Percentiles rank a stretch among this genome's conserved stretches.
phyloP scores from a whole-genome alignment of 2,888 invertebrate species.

The Pheosia tremula region DNA sequence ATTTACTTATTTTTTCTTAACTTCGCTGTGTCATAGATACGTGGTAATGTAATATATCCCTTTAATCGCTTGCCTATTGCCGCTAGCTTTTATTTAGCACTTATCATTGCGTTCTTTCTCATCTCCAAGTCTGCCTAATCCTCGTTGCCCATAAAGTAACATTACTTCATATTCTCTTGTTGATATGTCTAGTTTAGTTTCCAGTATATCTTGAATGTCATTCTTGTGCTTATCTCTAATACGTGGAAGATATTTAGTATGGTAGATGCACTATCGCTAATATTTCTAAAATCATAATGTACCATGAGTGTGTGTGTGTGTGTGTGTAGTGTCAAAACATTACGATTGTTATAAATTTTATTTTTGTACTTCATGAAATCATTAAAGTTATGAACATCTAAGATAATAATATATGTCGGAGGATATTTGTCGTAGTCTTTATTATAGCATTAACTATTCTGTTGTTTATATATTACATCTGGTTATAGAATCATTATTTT shows the following conservation, averaged over 20 bases:
- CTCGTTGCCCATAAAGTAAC: slow-evolving; percentile 32
- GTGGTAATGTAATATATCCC: too few relatives aligned
- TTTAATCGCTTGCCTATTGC: too few relatives aligned
- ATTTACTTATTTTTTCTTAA: too few relatives aligned
- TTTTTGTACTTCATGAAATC: slow-evolving; percentile 49
- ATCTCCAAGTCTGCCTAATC: slow-evolving; percentile 14
- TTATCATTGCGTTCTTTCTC: neutral
- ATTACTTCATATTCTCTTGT: slow-evolving; percentile 9
- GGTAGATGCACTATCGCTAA: slow-evolving; percentile 15
- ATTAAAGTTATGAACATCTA: slow-evolving; percentile 25
- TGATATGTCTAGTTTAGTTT: slow-evolving; percentile 30
- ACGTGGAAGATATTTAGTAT: neutral
- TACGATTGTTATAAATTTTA: slow-evolving; percentile 52
- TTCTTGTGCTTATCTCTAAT: slow-evolving; percentile 5
- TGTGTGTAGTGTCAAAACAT: slow-evolving; percentile 52
- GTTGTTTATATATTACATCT: slow-evolving; percentile 7
- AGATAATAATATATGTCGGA: too few relatives aligned
- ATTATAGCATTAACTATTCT: neutral
- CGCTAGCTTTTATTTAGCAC: neutral
- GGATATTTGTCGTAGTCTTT: too few relatives aligned
- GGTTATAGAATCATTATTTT: slow-evolving; percentile 19
- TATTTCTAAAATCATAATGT: slow-evolving; percentile 17
- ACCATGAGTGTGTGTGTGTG: slow-evolving; percentile 22
- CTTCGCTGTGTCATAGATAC: too few relatives aligned
- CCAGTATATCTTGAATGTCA: slow-evolving; percentile 26